A percentile compares a stretch with the other conserved stretches of the same genome.
Conservation (phyloP, 2,888 invertebrate genomes). For the Protophormia terraenovae region DNA sequence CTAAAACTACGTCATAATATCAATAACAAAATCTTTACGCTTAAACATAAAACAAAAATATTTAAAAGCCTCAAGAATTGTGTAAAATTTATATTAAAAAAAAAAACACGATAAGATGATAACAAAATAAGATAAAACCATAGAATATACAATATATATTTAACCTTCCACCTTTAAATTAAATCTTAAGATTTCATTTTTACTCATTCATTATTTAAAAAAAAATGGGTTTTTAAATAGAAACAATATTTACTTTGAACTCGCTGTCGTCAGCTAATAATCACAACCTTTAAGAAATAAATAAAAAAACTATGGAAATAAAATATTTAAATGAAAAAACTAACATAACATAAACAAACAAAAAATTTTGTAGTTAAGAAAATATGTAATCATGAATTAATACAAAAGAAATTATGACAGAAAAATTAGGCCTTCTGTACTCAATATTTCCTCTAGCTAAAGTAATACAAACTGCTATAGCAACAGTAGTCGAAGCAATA, state of each 20-base stretch:
- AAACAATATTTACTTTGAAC: conserved; percentile 25
- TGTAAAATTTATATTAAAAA: neutral
- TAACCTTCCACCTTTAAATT: conserved; percentile 48
- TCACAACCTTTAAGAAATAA: conserved; percentile 22
- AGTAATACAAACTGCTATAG: neutral
- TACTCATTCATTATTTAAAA: conserved; percentile 1
- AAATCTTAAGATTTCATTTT: neutral
- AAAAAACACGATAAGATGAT: no score
- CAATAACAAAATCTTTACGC: conserved; percentile 41
- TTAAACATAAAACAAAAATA: conserved; percentile 1
- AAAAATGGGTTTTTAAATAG: neutral
- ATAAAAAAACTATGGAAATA: neutral
- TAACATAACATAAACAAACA: neutral
- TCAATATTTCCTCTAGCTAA: neutral
- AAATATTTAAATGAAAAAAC: neutral
- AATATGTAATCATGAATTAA: conserved; percentile 33
- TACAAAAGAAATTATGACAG: conserved; percentile 49
- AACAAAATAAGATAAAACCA: neutral
- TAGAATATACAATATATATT: neutral
- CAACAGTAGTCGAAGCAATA: neutral
- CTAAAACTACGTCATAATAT: conserved; percentile 10
- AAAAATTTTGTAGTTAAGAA: neutral
- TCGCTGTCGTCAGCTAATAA: conserved; percentile 29
- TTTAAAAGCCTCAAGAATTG: neutral
- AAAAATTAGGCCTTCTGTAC: conserved; percentile 30